These are phyloP conservation scores for Antennarius maculatus DNA, from an alignment of 2,797 vertebrate species.

Conservation along the genomic window DNA sequence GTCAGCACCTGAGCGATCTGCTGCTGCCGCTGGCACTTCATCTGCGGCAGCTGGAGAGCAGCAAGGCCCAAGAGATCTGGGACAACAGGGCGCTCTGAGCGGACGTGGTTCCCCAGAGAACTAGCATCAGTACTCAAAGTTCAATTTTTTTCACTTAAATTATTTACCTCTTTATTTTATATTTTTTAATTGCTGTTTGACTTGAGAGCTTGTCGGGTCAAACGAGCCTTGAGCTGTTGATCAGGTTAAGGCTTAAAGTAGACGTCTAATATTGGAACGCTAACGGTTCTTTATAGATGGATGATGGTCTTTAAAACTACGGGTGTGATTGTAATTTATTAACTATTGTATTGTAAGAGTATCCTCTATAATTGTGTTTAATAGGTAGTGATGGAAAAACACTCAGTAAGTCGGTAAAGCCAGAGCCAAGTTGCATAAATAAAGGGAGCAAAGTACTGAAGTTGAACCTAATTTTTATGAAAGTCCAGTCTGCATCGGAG, in stretches of 20 bases:
- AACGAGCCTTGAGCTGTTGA: constrained; percentile 28
- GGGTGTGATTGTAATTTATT: constrained; percentile 41
- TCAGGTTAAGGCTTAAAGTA: not conserved
- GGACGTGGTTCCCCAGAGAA: not conserved
- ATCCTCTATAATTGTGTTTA: no score
- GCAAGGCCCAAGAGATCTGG: constrained; percentile 61
- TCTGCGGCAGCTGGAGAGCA: constrained; percentile 78
- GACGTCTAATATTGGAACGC: not conserved
- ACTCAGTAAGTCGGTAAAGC: no score
- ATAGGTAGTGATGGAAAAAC: no score
- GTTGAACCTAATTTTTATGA: no score
- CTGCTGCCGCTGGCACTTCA: constrained; percentile 81
- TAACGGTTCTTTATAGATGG: not conserved
- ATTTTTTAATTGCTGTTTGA: constrained; percentile 23
- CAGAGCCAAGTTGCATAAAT: no score
- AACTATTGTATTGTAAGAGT: constrained; percentile 54
- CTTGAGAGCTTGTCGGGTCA: constrained; percentile 17
- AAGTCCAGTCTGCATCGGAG: no score
- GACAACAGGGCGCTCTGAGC: constrained; percentile 57
- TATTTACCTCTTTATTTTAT: not conserved
- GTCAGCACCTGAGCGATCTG: constrained; percentile 81
- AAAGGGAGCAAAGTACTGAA: no score
- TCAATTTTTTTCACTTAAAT: no score
- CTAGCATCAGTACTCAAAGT: no score
- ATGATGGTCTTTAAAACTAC: not conserved